Evolutionary conservation across 2,888 invertebrate species (phyloP), one percentile per base, ranked within the genome.

Genomic region (Lypha dubia): DNA sequence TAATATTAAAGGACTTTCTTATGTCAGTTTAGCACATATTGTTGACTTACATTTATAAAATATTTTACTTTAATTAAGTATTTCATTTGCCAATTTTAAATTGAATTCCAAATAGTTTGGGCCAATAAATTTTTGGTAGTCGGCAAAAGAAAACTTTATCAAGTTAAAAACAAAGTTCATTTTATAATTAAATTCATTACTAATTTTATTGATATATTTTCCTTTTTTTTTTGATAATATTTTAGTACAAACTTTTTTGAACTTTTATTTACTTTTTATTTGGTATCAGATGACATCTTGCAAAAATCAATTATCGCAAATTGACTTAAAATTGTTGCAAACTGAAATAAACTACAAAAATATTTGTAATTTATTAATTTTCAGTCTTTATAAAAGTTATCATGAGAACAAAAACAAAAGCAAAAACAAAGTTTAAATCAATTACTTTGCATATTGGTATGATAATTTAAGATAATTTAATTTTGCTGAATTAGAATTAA

Each of bases 301-400:
- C 22, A 22, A 49, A 73, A 79, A 73, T 67, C 73, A 79, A 58
- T 73, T 73, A 67, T 24, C 13, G 17, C 20, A 73, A 79, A 73
- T 60, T 49, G 38, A 56, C 20, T 75, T 20, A 17, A 62, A 13
- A 51, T 38, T 63, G 17, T 20, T 17, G 11, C 2, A 49, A 51
- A 74, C 24, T 63, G 58, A 7, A 24, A 28, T 13, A 22, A 73
- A 49, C 24, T 56, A 11, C 7, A 24, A 7, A 74, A 53, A 53
- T 63, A 15, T 41, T 53, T 41, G 41, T 5, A 51, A 74, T 24
- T 62, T 51, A 74, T 38, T 73, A 73, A 38, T 38, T 62, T 51
- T 11, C 11, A 63, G n/a, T n/a, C 17, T 41, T 53, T 24, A 11
- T 32, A 17, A 74, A 63, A 62, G 53, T 75, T 73, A 20, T 38